phyloP scores from a whole-genome alignment of 2,113 vertebrate species.

The Erythrocercus mccallii region DNA sequence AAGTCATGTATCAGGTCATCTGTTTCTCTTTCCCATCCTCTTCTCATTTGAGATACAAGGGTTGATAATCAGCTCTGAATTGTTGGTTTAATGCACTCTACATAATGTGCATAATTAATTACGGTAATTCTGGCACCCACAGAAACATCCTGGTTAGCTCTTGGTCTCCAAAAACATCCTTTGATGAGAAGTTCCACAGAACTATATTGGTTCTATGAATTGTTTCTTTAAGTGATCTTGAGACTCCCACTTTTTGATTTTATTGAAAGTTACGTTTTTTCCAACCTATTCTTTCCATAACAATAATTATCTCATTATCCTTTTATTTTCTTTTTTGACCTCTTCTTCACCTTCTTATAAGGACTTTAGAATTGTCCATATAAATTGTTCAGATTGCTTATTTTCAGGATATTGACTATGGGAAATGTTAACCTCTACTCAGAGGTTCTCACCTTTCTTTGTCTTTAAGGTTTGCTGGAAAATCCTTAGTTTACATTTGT shows the following conservation, averaged over 20 bases:
- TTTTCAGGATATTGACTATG: not conserved
- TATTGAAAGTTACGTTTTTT: not conserved
- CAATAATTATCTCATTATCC: not conserved
- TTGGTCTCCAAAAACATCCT: not conserved
- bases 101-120: not conserved
- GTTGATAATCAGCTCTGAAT: not conserved
- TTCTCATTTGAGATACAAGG: not conserved
- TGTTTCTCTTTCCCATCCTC: not conserved
- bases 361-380: not conserved
- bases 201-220: not conserved
- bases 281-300: not conserved
- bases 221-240: not conserved
- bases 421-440: not conserved
- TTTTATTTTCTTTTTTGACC: not conserved
- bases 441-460: not conserved
- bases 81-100: not conserved
- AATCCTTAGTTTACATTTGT: not conserved
- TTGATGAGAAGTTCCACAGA: not conserved
- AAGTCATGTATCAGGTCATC: not conserved
- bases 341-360: not conserved
- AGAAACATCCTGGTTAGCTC: not conserved
- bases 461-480: not conserved
- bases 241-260: not conserved
- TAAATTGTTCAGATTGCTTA: not conserved
- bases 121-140: not conserved